These are phyloP conservation scores for Papilio demoleus DNA, from an alignment of 2,888 invertebrate genomes.

Conservation along the genomic window DNA sequence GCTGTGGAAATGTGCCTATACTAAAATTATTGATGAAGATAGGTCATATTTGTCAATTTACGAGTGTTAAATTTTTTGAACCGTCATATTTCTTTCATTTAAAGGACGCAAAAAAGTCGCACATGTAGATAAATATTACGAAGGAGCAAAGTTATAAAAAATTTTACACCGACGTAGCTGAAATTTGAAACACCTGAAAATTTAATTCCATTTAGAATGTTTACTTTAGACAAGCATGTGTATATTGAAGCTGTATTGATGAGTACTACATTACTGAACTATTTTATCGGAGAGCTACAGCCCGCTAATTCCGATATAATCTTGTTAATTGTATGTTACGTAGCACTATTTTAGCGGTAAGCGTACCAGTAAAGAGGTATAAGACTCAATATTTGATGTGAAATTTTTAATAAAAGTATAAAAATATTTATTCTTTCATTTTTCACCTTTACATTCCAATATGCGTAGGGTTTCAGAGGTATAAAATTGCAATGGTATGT, in stretches of 20 bases:
- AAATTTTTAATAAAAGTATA: constrained; percentile 70
- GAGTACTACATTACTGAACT: background rate
- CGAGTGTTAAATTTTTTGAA: too few relatives aligned
- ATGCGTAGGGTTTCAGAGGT: too few relatives aligned
- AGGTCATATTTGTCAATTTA: too few relatives aligned
- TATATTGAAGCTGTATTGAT: background rate
- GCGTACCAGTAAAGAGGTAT: constrained; percentile 63
- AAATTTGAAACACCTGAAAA: background rate
- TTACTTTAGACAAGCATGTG: background rate
- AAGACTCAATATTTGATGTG: constrained; percentile 77
- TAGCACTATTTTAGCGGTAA: constrained; percentile 15
- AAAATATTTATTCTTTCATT: constrained; percentile 17
- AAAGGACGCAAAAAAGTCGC: background rate
- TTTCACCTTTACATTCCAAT: too few relatives aligned
- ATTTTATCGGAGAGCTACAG: background rate
- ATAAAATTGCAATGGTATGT: too few relatives aligned
- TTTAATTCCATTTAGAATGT: background rate
- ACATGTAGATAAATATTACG: background rate
- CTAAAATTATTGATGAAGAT: too few relatives aligned
- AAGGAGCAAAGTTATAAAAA: background rate
- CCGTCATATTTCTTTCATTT: background rate
- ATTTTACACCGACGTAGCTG: constrained; percentile 17
- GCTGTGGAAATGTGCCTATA: background rate
- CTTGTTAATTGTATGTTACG: background rate
- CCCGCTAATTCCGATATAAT: background rate